These are phyloP conservation scores for Callyntrura guangdongensis DNA, from an alignment of 2,888 invertebrate genomes.

Conservation along the genomic window DNA sequence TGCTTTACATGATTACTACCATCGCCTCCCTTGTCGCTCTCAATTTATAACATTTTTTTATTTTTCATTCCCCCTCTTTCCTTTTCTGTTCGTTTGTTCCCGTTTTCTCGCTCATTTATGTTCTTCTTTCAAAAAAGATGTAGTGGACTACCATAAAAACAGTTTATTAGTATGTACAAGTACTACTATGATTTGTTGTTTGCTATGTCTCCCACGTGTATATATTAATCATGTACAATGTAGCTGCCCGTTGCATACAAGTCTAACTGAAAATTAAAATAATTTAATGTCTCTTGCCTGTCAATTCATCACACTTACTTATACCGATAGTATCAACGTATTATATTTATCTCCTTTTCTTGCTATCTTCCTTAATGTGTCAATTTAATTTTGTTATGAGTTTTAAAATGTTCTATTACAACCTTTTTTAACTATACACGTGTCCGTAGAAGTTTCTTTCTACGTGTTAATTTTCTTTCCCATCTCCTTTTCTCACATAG, in stretches of 20 bases:
- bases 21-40: neutral
- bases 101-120: neutral
- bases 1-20: constrained; percentile 3
- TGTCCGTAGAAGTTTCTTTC: neutral
- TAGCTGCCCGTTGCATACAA: neutral
- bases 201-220: neutral
- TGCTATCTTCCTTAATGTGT: neutral
- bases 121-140: neutral
- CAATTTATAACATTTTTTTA: neutral
- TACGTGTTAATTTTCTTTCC: neutral
- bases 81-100: neutral
- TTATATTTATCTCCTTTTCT: neutral
- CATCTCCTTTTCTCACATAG: neutral
- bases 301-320: constrained; percentile 2
- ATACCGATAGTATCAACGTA: neutral
- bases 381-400: neutral
- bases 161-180: neutral
- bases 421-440: neutral
- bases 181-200: neutral
- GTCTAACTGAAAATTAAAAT: neutral
- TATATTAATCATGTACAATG: too few relatives aligned
- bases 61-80: neutral
- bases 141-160: neutral
- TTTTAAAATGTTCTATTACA: neutral
- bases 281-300: neutral